Evolutionary conservation across 2,888 invertebrate species (phyloP), one percentile per base, ranked within the genome.

Genomic region (Eupsilia transversa): DNA sequence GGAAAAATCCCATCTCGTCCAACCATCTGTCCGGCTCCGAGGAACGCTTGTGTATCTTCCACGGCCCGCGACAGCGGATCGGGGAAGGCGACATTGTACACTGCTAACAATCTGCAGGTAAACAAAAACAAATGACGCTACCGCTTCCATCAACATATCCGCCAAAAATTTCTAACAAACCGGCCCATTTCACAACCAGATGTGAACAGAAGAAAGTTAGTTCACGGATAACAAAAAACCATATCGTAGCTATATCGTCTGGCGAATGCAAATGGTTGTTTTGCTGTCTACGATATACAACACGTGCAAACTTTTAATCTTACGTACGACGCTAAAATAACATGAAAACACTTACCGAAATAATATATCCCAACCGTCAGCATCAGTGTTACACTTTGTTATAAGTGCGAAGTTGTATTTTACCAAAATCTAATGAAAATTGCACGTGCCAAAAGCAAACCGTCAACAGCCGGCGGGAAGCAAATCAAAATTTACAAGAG

Each of bases 1-100:
- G 97, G 93, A 98, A 98, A 90, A 98, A 97, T 57, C 98, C 98
- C 92, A 98, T 97, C 84, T 97, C 97, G 88, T 98, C 98, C 87
- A 99, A 94, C 97, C 98, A 98, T 88, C 97, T 97, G 92, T 99
- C 98, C 33, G 96, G 94, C 89, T 96, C 96, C 65, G 96, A 96
- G 49, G 94, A 92, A 84, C 96, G 94, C 87, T 96, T 96, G 88
- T 95, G 94, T 83, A 95, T 91, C 93, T 95, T 96, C 96, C 96
- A 96, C 72, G 96, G 92, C 78, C 95, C 95, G 87, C 96, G 96
- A 92, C 93, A 95, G 87, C 94, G 95, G 83, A 96, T 95, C 82
- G 96, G 94, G 80, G 96, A 95, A 84, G 94, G 93, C 87, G 96
- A 94, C 96, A 96, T 96, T 91, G 89, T 92, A 88, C 85, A 88